phyloP scores from a whole-genome alignment of 2,113 vertebrate species.

The Phalacrocorax brasilianus region DNA sequence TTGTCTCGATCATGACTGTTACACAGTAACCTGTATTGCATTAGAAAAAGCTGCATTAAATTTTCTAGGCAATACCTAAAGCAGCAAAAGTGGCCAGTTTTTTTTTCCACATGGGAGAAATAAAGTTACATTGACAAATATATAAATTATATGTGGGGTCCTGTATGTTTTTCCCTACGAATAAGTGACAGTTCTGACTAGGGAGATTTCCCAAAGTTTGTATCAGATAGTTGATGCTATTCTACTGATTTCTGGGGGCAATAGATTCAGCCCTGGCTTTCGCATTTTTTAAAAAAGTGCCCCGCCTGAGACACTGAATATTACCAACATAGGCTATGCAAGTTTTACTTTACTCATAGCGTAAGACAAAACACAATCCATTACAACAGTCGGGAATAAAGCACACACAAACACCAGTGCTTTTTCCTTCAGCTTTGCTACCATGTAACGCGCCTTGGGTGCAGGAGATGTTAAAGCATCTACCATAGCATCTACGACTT shows the following conservation, averaged over 20 bases:
- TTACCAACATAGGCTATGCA: neutral
- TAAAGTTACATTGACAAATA: neutral
- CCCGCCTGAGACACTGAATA: neutral
- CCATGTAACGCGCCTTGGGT: conserved; percentile 74
- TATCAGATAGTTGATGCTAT: neutral
- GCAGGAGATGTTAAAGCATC: conserved; percentile 69
- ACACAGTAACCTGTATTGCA: neutral
- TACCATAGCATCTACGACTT: conserved; percentile 74
- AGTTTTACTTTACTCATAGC: conserved; percentile 55
- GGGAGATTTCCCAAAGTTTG: neutral
- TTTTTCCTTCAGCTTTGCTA: conserved; percentile 55
- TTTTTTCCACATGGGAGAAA: neutral
- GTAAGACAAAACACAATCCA: conserved; percentile 40
- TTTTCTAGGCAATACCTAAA: neutral
- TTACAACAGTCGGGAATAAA: conserved; percentile 37
- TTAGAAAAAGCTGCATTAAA: neutral
- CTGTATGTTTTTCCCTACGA: neutral
- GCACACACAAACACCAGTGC: conserved; percentile 35
- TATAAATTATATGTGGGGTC: neutral
- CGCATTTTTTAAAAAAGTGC: neutral
- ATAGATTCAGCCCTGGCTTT: neutral
- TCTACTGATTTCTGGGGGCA: neutral
- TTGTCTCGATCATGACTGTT: neutral
- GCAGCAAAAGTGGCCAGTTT: neutral
- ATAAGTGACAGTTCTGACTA: neutral